Evolutionary conservation across 2,888 invertebrate species (phyloP), one percentile per base, ranked within the genome.

Genomic region (Drosophila ezoana): DNA sequence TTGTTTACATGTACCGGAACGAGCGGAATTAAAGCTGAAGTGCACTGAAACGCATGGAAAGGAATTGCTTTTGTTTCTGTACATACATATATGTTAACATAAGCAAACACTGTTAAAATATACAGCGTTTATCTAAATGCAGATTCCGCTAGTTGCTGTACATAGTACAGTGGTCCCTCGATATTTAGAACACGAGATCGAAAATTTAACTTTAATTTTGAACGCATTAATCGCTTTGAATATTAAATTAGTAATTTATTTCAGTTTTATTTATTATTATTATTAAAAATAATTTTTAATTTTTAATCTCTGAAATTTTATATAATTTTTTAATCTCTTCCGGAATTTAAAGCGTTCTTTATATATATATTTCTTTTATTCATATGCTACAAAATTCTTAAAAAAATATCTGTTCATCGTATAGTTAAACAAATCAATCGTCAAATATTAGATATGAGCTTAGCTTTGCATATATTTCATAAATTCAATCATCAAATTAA

Each of bases 21-120:
- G 6, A 16, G 8, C 13, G 40, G 28, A 20, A 54, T 23, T 4
- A 6, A 37, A 14, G 9, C 13, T 37, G 11, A n/a, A 2, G 18
- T 52, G 14, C 3, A 0, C 3, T 51, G 77, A 35, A 76, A 76
- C 72, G 14, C 47, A 35, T 51, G 72, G 58, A 28, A 28, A 28
- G 28, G 28, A 76, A 76, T 41, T 58, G 76, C 38, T 1, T 16
- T 33, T 18, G 33, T 58, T 23, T 8, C 5, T 43, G 28, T 54
- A 14, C 20, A 5, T 54, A 14, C 20, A 5, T 47, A 28, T 8
- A 28, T 28, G 28, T 33, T 16, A 23, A 28, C 16, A 11, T 14
- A 23, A 28, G 10, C 1, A 5, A 2, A 13, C 28, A n/a, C 16
- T 51, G 20, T 23, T 13, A 43, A 28, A 1, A 4, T 28, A 28